These are phyloP conservation scores for Tympanuchus pallidicinctus DNA, from an alignment of 2,113 vertebrate species.

Conservation along the genomic window DNA sequence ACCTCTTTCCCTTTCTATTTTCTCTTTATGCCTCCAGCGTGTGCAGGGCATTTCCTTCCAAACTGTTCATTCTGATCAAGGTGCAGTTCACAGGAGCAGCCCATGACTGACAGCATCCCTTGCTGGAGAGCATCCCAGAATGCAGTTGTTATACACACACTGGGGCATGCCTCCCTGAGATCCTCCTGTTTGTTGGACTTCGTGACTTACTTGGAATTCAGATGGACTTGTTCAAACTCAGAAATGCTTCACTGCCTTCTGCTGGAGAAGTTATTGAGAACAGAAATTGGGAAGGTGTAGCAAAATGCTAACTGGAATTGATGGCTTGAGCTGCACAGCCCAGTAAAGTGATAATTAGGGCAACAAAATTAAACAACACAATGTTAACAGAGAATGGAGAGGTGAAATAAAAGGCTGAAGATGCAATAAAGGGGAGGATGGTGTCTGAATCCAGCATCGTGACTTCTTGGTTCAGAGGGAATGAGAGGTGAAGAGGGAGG, in stretches of 20 bases:
- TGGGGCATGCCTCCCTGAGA: too few species aligned
- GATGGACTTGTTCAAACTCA: not conserved
- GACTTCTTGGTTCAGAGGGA: not conserved
- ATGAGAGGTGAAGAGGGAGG: fast-evolving
- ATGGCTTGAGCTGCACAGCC: not conserved
- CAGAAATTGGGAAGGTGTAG: not conserved
- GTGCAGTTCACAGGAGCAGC: not conserved
- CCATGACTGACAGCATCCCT: fast-evolving
- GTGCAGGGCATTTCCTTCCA: not conserved
- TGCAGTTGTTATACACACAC: fast-evolving
- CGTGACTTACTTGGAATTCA: fast-evolving
- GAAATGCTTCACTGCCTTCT: not conserved
- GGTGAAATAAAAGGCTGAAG: not conserved
- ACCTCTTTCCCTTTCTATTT: not conserved
- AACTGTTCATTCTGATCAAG: not conserved
- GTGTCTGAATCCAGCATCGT: not conserved
- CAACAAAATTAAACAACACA: not conserved
- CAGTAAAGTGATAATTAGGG: not conserved
- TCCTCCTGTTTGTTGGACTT: fast-evolving
- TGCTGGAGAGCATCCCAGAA: not conserved
- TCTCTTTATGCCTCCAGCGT: not conserved
- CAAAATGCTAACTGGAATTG: not conserved
- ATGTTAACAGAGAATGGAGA: not conserved
- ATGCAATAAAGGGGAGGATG: not conserved
- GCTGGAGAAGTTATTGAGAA: not conserved